These are phyloP conservation scores for Pheosia gnoma DNA, from an alignment of 2,888 invertebrate genomes.

Conservation along the genomic window DNA sequence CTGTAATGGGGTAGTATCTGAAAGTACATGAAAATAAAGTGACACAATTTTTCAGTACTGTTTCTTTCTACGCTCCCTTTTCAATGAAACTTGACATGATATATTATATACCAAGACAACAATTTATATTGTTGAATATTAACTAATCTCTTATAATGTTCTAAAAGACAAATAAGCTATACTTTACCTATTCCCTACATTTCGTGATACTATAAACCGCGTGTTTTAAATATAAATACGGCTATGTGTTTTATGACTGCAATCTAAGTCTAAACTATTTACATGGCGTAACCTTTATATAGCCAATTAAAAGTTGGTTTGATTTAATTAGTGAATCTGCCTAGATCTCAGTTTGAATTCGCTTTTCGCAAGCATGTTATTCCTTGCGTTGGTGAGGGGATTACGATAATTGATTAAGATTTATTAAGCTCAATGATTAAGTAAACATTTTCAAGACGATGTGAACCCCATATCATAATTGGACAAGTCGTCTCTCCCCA, in stretches of 20 bases:
- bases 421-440: not conserved
- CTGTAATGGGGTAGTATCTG: too few relatives aligned
- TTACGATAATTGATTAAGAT: not conserved
- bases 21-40: too few relatives aligned
- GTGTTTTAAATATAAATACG: conserved; percentile 15
- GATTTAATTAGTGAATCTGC: conserved; percentile 36
- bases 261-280: conserved; percentile 26
- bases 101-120: too few relatives aligned
- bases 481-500: too few relatives aligned
- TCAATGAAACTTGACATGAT: too few relatives aligned
- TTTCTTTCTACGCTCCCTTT: too few relatives aligned
- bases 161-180: not conserved
- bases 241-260: conserved; percentile 16
- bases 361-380: not conserved
- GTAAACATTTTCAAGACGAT: not conserved
- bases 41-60: too few relatives aligned
- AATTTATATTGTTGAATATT: too few relatives aligned
- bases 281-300: conserved; percentile 28
- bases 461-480: too few relatives aligned
- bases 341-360: conserved; percentile 26
- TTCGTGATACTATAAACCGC: not conserved
- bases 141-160: too few relatives aligned
- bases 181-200: not conserved
- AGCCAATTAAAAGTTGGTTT: conserved; percentile 25
- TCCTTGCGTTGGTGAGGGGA: not conserved